These are phyloP conservation scores for Eurois occulta DNA, from an alignment of 2,888 invertebrate genomes.

Conservation along the genomic window DNA sequence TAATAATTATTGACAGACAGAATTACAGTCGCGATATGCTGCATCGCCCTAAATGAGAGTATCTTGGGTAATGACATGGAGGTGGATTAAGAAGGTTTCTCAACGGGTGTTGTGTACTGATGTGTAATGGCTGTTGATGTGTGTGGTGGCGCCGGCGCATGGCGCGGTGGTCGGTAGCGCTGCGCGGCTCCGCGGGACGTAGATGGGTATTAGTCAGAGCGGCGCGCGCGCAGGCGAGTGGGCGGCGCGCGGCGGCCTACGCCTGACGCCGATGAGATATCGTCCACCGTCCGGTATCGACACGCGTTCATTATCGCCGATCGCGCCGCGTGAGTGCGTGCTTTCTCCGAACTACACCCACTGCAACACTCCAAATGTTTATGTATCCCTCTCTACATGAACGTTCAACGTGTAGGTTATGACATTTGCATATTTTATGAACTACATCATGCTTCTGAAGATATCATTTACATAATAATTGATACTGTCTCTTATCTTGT, in stretches of 20 bases:
- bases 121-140: conserved; percentile 42
- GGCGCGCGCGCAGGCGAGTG: conserved; percentile 69
- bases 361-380: conserved; percentile 64
- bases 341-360: conserved; percentile 80
- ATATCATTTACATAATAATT: conserved; percentile 62
- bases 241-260: conserved; percentile 77
- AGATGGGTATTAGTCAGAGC: conserved; percentile 68
- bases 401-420: conserved; percentile 42
- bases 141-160: conserved; percentile 55
- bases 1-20: conserved; percentile 87
- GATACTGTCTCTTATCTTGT: conserved; percentile 43
- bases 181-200: conserved; percentile 54
- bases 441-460: conserved; percentile 46
- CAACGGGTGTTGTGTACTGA: conserved; percentile 50
- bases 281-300: conserved; percentile 71
- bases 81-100: conserved; percentile 57
- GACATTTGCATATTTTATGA: conserved; percentile 57
- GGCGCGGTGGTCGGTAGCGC: conserved; percentile 57
- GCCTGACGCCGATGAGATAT: conserved; percentile 72
- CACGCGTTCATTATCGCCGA: conserved; percentile 71
- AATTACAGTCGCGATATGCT: conserved; percentile 72
- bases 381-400: conserved; percentile 47
- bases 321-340: conserved; percentile 61
- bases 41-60: conserved; percentile 74
- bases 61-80: conserved; percentile 73